These are phyloP conservation scores for Trematocara macrostoma DNA, from an alignment of 2,113 vertebrate genomes.

Conservation along the genomic window DNA sequence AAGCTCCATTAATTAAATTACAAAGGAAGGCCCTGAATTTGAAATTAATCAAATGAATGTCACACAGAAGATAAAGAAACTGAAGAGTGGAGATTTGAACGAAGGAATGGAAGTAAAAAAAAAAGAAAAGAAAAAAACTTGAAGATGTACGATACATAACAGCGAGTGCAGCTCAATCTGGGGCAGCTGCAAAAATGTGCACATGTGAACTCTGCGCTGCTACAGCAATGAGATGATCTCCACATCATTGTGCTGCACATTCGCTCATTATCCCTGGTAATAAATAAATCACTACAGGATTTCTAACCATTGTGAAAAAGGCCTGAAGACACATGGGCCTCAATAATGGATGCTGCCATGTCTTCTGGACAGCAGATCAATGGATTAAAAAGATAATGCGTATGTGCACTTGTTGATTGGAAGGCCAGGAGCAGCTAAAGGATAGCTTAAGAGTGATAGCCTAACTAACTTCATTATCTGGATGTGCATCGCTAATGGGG, in stretches of 20 bases:
- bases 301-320: not conserved
- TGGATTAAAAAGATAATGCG: not conserved
- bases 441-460: slow-evolving; percentile 27
- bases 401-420: not conserved
- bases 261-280: slow-evolving; percentile 27
- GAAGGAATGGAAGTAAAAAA: not conserved
- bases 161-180: not conserved
- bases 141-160: not conserved
- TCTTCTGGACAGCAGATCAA: slow-evolving; percentile 3
- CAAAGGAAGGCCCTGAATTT: not conserved
- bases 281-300: slow-evolving; percentile 25
- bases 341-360: slow-evolving; percentile 29
- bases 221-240: not conserved
- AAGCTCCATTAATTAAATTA: not conserved
- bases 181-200: not conserved
- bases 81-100: not conserved
- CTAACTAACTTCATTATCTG: slow-evolving; percentile 47
- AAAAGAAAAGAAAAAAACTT: not conserved
- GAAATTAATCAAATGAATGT: not conserved
- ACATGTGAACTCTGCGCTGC: not conserved
- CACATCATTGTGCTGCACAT: not conserved
- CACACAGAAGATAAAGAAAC: not conserved
- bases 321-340: slow-evolving; percentile 5
- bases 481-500: slow-evolving; percentile 17
- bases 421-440: slow-evolving; percentile 25